Base-by-base conservation (phyloP, 1,140 invertebrate genomes). In the Oedothorax gibbosus region DNA sequence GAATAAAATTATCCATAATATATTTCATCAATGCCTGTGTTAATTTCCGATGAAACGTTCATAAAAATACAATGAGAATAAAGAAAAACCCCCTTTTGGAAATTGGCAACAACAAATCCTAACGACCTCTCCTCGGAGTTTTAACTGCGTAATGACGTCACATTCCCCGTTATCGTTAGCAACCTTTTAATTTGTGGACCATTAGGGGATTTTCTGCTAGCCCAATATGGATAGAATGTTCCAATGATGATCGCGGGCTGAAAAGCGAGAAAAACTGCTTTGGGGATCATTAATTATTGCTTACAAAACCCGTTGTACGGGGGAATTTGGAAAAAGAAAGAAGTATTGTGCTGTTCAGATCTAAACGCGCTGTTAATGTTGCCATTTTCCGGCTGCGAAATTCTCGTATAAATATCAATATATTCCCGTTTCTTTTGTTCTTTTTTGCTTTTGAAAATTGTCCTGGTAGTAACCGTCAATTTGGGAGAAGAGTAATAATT, bases 111-210 rank as follows among this genome's bases (percentile, higher is more conserved):
- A 75, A 60, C 6, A 75, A 60, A 60, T 35, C 54, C 72, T 60
- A 75, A 75, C 54, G 54, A 75, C 10, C 20, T 2, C 18, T n/a
- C 57, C 51, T 12, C 18, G 14, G 54, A 60, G 20, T 14, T 75
- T 60, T 60, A 75, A 75, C 53, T 60, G 72, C 54, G 15, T 75
- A 75, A 75, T 75, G 72, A 75, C 72, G 54, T 60, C 72, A 75
- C 15, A 60, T 60, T 35, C 54, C 72, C 35, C 14, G 12, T 75
- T 75, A 75, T 75, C 72, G 72, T 75, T 35, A 60, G 72, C 72
- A 75, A 14, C 20, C 54, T 75, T 75, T 75, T 75, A 75, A 75
- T 75, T 75, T n/a, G 72, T 49, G 1, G 72, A 60, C 54, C 54
- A 75, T 75, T 75, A 75, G 54, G 72, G 57, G 15, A 35, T 57